phyloP scores from a whole-genome alignment of 2,797 vertebrate species.

The Neosilurus hyrtlii region DNA sequence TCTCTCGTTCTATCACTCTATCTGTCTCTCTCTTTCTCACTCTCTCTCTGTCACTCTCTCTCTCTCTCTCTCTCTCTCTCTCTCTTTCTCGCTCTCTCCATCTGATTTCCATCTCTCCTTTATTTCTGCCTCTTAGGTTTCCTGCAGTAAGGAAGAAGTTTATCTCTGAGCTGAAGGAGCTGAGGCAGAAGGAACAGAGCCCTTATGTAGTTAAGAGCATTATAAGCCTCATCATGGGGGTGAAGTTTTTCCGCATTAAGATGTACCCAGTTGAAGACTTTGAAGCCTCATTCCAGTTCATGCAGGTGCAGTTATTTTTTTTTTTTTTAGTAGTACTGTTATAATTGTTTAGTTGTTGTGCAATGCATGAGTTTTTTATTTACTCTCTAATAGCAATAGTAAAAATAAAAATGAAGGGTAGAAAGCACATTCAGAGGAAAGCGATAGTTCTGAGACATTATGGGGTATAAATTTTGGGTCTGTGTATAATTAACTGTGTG shows the following conservation, averaged over 20 bases:
- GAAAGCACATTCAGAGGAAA: not conserved
- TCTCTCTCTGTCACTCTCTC: too few relatives aligned
- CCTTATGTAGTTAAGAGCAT: constrained; percentile 92
- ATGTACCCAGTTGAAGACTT: constrained; percentile 99
- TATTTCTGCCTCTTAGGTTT: constrained; percentile 74
- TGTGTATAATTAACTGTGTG: constrained; percentile 8
- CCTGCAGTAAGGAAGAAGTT: constrained; percentile 98
- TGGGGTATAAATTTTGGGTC: not conserved
- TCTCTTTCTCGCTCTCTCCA: not conserved
- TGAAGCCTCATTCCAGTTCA: constrained; percentile 97
- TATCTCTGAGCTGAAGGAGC: constrained; percentile 94
- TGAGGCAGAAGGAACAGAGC: constrained; percentile 94
- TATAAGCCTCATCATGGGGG: constrained; percentile 98
- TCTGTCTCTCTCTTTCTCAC: too few relatives aligned
- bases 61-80: too few relatives aligned
- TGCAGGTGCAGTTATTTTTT: constrained; percentile 89
- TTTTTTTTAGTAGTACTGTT: not conserved
- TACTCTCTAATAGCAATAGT: too few relatives aligned
- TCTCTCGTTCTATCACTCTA: too few relatives aligned
- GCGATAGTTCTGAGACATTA: not conserved
- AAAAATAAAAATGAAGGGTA: not conserved
- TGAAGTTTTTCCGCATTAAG: constrained; percentile 99
- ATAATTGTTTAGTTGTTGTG: not conserved
- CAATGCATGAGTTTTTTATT: not conserved
- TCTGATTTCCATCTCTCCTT: not conserved